phyloP scores from a whole-genome alignment of 2,888 invertebrate species.

The Lasioglossum calceatum region DNA sequence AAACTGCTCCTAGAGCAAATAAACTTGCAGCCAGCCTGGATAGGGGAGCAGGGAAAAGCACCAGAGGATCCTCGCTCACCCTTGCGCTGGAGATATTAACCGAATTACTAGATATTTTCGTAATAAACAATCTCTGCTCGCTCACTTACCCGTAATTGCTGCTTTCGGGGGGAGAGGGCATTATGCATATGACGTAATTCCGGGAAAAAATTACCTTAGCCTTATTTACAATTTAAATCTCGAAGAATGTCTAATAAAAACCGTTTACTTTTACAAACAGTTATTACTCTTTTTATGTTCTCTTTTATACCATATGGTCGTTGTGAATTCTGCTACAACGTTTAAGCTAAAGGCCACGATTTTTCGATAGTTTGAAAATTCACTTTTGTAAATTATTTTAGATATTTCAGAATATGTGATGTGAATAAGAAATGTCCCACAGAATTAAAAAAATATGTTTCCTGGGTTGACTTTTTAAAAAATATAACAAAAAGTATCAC shows the following conservation, averaged over 20 bases:
- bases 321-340: not conserved
- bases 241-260: not conserved
- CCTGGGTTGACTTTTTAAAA: not conserved
- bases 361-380: not conserved
- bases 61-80: constrained; percentile 22
- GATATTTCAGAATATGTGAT: not conserved
- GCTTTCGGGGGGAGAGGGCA: not conserved
- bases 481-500: not conserved
- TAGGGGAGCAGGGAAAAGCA: constrained; percentile 16
- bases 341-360: not conserved
- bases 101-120: constrained; percentile 38
- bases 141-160: constrained; percentile 10
- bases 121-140: constrained; percentile 16
- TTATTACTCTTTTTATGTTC: not conserved
- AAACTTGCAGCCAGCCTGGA: constrained; percentile 24
- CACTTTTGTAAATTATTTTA: not conserved
- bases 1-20: constrained; percentile 26
- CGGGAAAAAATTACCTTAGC: not conserved
- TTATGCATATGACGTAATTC: not conserved
- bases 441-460: not conserved
- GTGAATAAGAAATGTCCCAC: no score
- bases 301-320: not conserved
- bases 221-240: not conserved
- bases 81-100: constrained; percentile 39
- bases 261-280: not conserved